These are phyloP conservation scores for Tholera decimalis DNA, from an alignment of 2,888 invertebrate genomes.

Conservation along the genomic window DNA sequence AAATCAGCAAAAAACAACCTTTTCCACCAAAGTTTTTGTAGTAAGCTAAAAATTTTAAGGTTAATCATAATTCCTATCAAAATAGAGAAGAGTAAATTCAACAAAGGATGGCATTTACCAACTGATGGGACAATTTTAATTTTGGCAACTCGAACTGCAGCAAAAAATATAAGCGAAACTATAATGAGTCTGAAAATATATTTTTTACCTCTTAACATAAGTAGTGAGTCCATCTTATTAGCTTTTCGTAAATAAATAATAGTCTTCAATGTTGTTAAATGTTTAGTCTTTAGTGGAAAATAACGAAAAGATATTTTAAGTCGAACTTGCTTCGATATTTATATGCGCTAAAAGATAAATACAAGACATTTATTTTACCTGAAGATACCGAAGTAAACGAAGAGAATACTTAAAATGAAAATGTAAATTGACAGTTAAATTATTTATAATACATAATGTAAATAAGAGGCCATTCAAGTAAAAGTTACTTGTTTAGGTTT, in stretches of 20 bases:
- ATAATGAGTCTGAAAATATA: not conserved
- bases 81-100: not conserved
- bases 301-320: not conserved
- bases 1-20: no score
- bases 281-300: not conserved
- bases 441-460: conserved; percentile 36
- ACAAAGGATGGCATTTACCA: conserved; percentile 12
- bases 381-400: conserved; percentile 5
- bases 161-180: conserved; percentile 2
- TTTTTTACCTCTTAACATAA: not conserved
- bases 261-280: conserved; percentile 8
- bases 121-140: conserved; percentile 3
- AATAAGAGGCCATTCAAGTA: conserved; percentile 7
- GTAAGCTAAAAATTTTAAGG: not conserved
- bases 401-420: conserved; percentile 36
- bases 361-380: conserved; percentile 24
- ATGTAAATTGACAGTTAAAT: conserved; percentile 44
- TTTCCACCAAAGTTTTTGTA: not conserved
- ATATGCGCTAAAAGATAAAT: conserved; percentile 22
- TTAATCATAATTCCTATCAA: not conserved
- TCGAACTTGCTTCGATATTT: not conserved
- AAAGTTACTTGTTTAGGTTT: conserved; percentile 18
- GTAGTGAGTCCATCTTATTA: conserved; percentile 6
- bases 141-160: conserved; percentile 13
- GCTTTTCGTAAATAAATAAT: conserved; percentile 13